These are phyloP conservation scores for Cremastinae sp. DNA, from an alignment of 2,888 invertebrate species.

Conservation along the genomic window DNA sequence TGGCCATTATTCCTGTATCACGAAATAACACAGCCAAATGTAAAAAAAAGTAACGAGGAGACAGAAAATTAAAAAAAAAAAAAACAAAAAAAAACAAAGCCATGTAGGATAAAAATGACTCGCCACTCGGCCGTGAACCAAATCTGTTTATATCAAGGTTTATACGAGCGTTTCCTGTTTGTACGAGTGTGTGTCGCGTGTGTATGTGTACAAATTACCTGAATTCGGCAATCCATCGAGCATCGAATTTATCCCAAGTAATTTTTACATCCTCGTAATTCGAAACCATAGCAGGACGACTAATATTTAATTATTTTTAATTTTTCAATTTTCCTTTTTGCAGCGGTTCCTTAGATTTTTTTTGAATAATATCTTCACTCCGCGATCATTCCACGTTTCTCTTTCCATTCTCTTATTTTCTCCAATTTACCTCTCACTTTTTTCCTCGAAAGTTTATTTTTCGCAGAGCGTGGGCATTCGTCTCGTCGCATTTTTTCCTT, in stretches of 20 bases:
- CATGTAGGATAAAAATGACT: not conserved
- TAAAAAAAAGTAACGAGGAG: constrained; percentile 21
- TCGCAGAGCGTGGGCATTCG: too few relatives aligned
- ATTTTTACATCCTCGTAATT: not conserved
- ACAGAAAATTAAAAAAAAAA: constrained; percentile 8
- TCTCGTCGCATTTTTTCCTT: not conserved
- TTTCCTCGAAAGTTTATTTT: too few relatives aligned
- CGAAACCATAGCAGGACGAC: too few relatives aligned
- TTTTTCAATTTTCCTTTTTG: not conserved
- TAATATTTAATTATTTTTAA: too few relatives aligned
- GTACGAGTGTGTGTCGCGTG: constrained; percentile 30
- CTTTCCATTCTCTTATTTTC: too few relatives aligned
- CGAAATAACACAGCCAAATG: constrained; percentile 37
- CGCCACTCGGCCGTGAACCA: constrained; percentile 34
- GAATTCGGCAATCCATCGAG: constrained; percentile 23
- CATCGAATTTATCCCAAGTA: not conserved
- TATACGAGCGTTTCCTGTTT: constrained; percentile 35
- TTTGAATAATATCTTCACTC: not conserved
- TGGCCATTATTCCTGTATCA: constrained; percentile 17
- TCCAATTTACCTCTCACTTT: too few relatives aligned
- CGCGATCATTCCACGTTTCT: too few relatives aligned
- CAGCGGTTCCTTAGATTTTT: not conserved
- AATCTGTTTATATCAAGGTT: constrained; percentile 45
- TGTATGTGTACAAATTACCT: constrained; percentile 21
- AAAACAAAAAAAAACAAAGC: not conserved